These are phyloP conservation scores for Zaprionus gabonicus DNA, from an alignment of 1,140 invertebrate genomes.

Conservation along the genomic window DNA sequence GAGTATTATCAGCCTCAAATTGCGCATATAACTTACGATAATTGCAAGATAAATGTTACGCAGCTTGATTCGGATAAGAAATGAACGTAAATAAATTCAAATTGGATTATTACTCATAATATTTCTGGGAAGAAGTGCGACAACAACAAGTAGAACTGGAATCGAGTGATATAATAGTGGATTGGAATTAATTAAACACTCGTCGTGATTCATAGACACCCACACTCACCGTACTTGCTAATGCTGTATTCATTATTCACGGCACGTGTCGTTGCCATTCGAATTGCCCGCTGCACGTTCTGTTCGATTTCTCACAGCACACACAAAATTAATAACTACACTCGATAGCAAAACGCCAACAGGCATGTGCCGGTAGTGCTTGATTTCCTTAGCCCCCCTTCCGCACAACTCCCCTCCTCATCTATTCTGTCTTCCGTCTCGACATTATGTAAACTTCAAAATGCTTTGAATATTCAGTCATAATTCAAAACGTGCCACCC, in stretches of 20 bases:
- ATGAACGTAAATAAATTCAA: not conserved
- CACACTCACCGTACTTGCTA: conserved; percentile 30
- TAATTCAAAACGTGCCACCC: conserved; percentile 52
- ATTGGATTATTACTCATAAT: conserved; percentile 13
- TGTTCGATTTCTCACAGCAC: conserved; percentile 52
- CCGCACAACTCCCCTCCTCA: not conserved
- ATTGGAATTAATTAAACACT: conserved; percentile 23
- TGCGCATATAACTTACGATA: conserved; percentile 23
- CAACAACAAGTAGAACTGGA: not conserved
- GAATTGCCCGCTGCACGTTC: conserved; percentile 33
- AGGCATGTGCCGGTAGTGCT: not conserved
- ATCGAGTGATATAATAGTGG: conserved; percentile 4
- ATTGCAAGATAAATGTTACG: conserved; percentile 7
- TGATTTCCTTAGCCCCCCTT: not conserved
- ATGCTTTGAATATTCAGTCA: conserved; percentile 44
- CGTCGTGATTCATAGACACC: conserved; percentile 49
- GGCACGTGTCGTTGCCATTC: conserved; percentile 61
- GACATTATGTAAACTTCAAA: conserved; percentile 49
- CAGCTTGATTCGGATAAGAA: not conserved
- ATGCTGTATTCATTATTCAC: conserved; percentile 44
- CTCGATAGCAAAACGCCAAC: not conserved
- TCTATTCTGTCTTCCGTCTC: not conserved
- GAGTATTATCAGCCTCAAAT: conserved; percentile 15
- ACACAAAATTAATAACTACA: conserved; percentile 47
- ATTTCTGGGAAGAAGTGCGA: not conserved